Percentiles rank a stretch among this genome's conserved stretches.
Evolutionary conservation across 2,113 vertebrate genomes (phyloP).

Genomic region (Crotalus tigris): DNA sequence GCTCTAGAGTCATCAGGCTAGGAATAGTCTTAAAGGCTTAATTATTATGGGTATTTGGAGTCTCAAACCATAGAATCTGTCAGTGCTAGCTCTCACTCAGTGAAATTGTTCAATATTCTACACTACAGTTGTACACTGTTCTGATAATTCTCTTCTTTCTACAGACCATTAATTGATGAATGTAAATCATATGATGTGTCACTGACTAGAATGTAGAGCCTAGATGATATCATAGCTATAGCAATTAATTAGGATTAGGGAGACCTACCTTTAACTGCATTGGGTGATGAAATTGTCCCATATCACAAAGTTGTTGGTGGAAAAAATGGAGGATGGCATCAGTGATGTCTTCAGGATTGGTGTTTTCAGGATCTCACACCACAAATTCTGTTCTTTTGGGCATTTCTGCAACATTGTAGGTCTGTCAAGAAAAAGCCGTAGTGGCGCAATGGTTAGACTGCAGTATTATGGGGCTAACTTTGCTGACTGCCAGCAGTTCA

Average conservation of each 20-base stretch:
- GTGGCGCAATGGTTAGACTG: not conserved
- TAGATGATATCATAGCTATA: not conserved
- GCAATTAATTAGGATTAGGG: not conserved
- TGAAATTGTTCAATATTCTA: not conserved
- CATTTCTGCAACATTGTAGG: not conserved
- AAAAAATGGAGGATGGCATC: not conserved
- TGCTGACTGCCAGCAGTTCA: not conserved
- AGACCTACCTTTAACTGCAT: not conserved
- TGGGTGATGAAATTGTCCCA: not conserved
- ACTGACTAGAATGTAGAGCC: not conserved
- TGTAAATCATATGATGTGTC: not conserved
- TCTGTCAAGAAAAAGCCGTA: not conserved
- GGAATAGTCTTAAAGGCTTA: not conserved
- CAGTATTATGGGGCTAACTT: not conserved
- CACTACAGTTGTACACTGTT: not conserved
- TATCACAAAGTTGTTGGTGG: not conserved
- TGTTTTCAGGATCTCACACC: not conserved
- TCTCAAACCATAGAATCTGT: not conserved
- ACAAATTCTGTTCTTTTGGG: not conserved
- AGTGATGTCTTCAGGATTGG: not conserved
- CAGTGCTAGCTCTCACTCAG: not conserved
- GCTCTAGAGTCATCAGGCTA: not conserved
- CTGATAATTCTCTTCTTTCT: not conserved
- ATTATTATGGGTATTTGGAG: not conserved
- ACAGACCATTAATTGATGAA: not conserved